Percentiles rank a stretch among this genome's conserved stretches.
phyloP scores from a whole-genome alignment of 2,888 invertebrate genomes.

The Drosophila hawaiiensis region DNA sequence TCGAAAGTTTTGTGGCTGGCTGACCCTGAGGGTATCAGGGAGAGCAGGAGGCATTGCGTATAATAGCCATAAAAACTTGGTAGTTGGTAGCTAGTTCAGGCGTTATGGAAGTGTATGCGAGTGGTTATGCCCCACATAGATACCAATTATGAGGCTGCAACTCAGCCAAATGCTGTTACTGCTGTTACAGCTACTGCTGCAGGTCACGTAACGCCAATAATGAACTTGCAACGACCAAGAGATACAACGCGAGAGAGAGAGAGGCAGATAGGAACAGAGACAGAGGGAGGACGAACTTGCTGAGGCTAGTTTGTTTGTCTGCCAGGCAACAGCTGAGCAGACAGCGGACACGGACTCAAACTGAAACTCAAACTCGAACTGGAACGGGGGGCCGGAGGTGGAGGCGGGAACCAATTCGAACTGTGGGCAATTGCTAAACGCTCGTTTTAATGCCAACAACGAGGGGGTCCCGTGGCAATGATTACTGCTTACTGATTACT shows the following conservation, averaged over 20 bases:
- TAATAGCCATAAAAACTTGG: conserved; percentile 7
- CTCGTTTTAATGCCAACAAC: conserved; percentile 52
- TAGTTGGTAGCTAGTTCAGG: conserved; percentile 4
- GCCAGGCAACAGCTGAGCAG: conserved; percentile 7
- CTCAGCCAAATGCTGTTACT: conserved; percentile 9
- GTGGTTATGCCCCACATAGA: conserved; percentile 43
- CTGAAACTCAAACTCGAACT: background rate
- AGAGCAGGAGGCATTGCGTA: background rate
- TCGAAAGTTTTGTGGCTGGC: conserved; percentile 17
- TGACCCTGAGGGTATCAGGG: background rate
- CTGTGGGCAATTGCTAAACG: conserved; percentile 33
- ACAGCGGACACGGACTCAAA: background rate
- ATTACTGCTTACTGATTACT: conserved; percentile 53
- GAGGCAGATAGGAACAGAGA: background rate
- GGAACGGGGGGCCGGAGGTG: background rate
- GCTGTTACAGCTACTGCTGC: conserved; percentile 58
- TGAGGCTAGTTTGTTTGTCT: conserved; percentile 4
- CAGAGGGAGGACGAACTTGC: background rate
- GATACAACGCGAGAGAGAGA: background rate
- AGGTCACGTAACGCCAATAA: conserved; percentile 75
- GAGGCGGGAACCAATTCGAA: conserved; percentile 1
- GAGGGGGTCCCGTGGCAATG: conserved; percentile 50
- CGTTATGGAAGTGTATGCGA: conserved; percentile 9
- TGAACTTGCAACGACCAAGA: conserved; percentile 54
- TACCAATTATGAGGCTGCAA: conserved; percentile 63